A percentile compares a stretch with the other conserved stretches of the same genome.
Conservation (phyloP, 2,113 vertebrate species). For the Paradoxurus hermaphroditus region DNA sequence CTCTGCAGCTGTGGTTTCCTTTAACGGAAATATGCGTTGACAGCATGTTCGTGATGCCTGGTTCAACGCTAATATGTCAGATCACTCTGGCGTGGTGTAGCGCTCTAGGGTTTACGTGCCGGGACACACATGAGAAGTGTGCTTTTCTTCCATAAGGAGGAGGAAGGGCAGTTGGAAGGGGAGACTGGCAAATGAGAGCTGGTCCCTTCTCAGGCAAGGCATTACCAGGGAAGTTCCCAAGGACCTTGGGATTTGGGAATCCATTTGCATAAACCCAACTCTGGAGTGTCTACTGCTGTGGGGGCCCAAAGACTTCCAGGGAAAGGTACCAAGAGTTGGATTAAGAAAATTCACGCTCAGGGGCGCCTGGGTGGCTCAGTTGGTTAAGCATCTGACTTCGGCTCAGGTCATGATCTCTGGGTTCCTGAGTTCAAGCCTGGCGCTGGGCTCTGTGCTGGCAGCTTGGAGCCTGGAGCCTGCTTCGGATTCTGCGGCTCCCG, state of each 20-base stretch:
- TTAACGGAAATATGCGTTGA: background rate
- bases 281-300: background rate
- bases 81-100: background rate
- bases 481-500: too few relatives aligned
- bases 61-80: background rate
- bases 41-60: background rate
- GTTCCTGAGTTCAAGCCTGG: too few relatives aligned
- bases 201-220: background rate
- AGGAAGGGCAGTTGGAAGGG: background rate
- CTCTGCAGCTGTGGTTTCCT: background rate
- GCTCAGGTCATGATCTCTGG: too few relatives aligned
- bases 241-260: background rate
- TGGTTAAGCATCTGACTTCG: too few relatives aligned
- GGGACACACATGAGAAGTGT: rapidly evolving
- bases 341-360: background rate
- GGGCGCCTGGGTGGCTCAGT: too few relatives aligned
- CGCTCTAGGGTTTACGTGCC: too few relatives aligned
- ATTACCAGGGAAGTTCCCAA: background rate
- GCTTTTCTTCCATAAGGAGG: background rate
- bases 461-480: too few relatives aligned
- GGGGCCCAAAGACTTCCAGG: background rate
- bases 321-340: background rate
- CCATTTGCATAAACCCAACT: background rate
- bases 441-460: too few relatives aligned
- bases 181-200: background rate